Evolutionary conservation across 2,888 invertebrate species (phyloP), one percentile per base, ranked within the genome.

Genomic region (Sisyra terminalis): DNA sequence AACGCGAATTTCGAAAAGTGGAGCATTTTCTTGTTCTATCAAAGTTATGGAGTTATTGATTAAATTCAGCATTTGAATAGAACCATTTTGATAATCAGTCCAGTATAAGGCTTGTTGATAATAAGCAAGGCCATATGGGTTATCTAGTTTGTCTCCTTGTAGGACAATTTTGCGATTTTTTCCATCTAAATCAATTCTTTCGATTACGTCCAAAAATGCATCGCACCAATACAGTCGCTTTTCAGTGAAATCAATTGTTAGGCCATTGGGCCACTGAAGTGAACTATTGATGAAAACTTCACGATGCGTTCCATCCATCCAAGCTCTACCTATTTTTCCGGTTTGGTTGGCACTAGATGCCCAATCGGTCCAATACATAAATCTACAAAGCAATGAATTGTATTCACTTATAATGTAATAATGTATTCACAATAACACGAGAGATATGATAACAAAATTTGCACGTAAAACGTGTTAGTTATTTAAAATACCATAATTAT

Each of bases 331-430:
- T 50, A 87, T 73, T 48, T 71, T 71, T 7, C 78, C 78, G 41
- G 58, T 58, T 41, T 57, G 53, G 2, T 50, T 51, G 42, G 50
- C 50, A 11, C 58, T 57, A 14, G 61, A 60, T 16, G 69, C 67
- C 81, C 83, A 86, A 56, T 78, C 75, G 2, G 78, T 67, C 83
- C 84, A 88, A 64, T 77, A 88, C 71, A 88, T 75, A 24, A 67
- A 55, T 17, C 70, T 69, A 54, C 34, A 46, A 44, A 39, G 17
- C 34, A 40, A 46, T n/a, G n/a, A n/a, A n/a, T n/a, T n/a, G n/a
- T n/a, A n/a, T 15, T 31, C 18, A 43, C 32, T 14, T 49, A n/a
- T n/a, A n/a, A n/a, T n/a, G n/a, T n/a, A n/a, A n/a, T n/a, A n/a
- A n/a, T n/a, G n/a, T n/a, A n/a, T n/a, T n/a, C n/a, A n/a, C n/a